Base-by-base conservation (phyloP, 2,113 vertebrate species). In the Tupaia tana region DNA sequence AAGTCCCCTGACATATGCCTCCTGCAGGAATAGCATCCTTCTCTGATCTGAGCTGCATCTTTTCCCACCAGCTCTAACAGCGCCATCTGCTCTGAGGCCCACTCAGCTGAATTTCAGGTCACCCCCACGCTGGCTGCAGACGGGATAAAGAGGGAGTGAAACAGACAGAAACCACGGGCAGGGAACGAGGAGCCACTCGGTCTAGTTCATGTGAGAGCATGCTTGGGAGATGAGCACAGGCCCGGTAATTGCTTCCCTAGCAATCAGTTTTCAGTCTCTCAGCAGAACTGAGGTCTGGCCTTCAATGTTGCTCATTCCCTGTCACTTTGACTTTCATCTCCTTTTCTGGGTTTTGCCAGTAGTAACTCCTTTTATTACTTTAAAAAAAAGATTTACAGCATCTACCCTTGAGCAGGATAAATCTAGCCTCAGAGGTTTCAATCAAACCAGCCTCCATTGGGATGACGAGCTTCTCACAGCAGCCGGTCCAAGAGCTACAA, bases 91-190 rank as follows among this genome's bases (percentile, higher is more conserved):
- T 71, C 31, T 63, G 29, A 2, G 71, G 20, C 12, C 66, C 24
- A 34, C 59, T 29, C 25, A 18, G 67, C 79, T 58, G 27, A 64
- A 59, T 58, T 31, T 22, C 82, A 9, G 31, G 75, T 43, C 19
- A 6, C 3, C n/a, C 81, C 79, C 58, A 18, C 2, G 11, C 58
- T 18, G 58, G 81, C 80, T 24, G 11, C 19, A 74, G 86, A 73
- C 56, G n/a, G 0, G 7, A 73, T 5, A 25, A 69, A 89, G 80
- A 61, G 1, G 15, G 12, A 93, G 84, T n/a, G 82, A 58, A 59
- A 93, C 22, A 0, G 0, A 54, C 1, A 58, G 64, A 54, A 25
- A 78, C 19, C 10, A 9, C 16, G 0, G 29, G 52, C 14, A 59
- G 22, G 29, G 71, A 18, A 74, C 27, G 6, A 64, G n/a, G 75